Base-by-base conservation (phyloP, 2,797 vertebrate genomes). In the Taenioides sp. region DNA sequence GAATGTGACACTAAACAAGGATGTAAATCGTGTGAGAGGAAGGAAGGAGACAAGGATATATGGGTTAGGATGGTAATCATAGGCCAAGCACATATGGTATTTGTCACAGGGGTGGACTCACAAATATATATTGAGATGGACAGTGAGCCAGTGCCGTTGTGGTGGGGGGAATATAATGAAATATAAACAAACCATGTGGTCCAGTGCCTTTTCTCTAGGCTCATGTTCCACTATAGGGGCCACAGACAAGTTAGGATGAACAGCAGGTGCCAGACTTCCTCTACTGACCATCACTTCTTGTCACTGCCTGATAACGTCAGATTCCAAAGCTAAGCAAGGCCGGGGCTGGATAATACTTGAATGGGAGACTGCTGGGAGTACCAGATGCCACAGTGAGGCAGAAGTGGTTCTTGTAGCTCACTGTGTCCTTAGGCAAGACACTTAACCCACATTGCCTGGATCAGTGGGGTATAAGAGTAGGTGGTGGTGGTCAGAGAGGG, bases 1-100 rank as follows among this genome's bases (percentile, higher is more conserved):
- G 83, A 91, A 88, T 74, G 74, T 85, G 84, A 89, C 80, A 85
- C 87, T 83, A 87, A 92, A 91, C 88, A 87, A 86, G 78, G 82
- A 87, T 87, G 83, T 90, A 90, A 91, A 91, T 86, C 90, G 69
- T 78, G 60, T 18, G 37, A 73, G 71, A 71, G 54, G 65, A 31
- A 18, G 55, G 9, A 40, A 65, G 40, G 40, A 43, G 67, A 27
- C 28, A 28, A 7, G 22, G 52, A 3, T 34, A 12, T 20, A 12
- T 3, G 50, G 20, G 12, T 31, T 12, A 5, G 16, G 50, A 12
- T n/a, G 40, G 28, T 31, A 76, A 82, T 88, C 77, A 81, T 31
- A 82, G 71, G 66, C 72, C 5, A 20, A 65, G 72, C 82, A 76
- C 84, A 84, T 84, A 73, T 75, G 72, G 63, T 85, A 80, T 78